Evolutionary conservation across 1,140 invertebrate genomes (phyloP), one percentile per base, ranked within the genome.

Genomic region (Drosophila quadrilineata): DNA sequence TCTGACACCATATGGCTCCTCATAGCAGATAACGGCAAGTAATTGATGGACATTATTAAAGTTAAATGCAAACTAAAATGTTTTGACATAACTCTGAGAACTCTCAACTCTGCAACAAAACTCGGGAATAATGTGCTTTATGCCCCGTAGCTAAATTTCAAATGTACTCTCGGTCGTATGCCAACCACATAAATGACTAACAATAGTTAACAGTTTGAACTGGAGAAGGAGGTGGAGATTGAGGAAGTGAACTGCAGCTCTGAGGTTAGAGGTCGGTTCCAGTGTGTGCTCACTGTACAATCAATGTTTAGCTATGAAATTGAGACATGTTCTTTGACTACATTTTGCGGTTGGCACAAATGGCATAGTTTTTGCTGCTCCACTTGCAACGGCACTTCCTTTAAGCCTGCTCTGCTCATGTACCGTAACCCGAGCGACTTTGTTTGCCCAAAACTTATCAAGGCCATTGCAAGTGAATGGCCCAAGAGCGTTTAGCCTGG

Each of bases 361-460:
- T 33, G 24, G 33, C 31, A 31, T 21, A 24, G 10, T 12, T 54
- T 62, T 28, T 21, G 6, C n/a, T n/a, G n/a, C n/a, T n/a, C n/a
- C n/a, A n/a, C n/a, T n/a, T n/a, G n/a, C n/a, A n/a, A n/a, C n/a
- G n/a, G n/a, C n/a, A n/a, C n/a, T n/a, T n/a, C n/a, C n/a, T n/a
- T n/a, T n/a, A n/a, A n/a, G n/a, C n/a, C n/a, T n/a, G n/a, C n/a
- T n/a, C n/a, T n/a, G n/a, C n/a, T 40, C 77, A 84, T 82, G 77
- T 72, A 62, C 68, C 72, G 72, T 84, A 82, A 82, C 76, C 64
- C 72, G 63, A 50, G 46, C 2, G 64, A 66, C 52, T 82, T 73
- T 82, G 76, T 82, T 82, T 82, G 76, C 77, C 68, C 66, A 77
- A 84, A 82, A 82, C 76, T 82, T 84, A 82, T 77, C 73, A 80